Percentiles rank a stretch among this genome's conserved stretches.
These are phyloP conservation scores for Matsumyia berberina DNA, from an alignment of 2,888 invertebrate genomes.

Conservation along the genomic window DNA sequence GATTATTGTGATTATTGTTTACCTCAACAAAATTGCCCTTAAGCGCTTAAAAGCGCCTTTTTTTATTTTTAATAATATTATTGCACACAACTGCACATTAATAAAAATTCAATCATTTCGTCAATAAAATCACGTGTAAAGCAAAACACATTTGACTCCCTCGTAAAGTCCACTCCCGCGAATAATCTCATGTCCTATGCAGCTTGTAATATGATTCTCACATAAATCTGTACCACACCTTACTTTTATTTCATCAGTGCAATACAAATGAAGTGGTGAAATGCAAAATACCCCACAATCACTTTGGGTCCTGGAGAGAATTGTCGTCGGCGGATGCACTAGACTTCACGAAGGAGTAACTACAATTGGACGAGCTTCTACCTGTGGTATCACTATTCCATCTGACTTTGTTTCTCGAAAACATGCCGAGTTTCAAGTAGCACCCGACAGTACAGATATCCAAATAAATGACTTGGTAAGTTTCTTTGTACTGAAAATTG, in stretches of 20 bases:
- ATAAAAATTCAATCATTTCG: no score
- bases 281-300: conserved; percentile 68
- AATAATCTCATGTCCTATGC: not conserved
- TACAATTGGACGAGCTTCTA: conserved; percentile 79
- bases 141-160: not conserved
- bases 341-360: conserved; percentile 78
- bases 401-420: conserved; percentile 80
- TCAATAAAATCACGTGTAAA: not conserved
- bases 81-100: no score
- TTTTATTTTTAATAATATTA: no score
- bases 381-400: conserved; percentile 55
- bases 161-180: not conserved
- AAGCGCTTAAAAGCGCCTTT: no score
- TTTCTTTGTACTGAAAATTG: not conserved
- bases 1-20: no score
- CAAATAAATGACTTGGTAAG: conserved; percentile 79
- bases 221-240: not conserved
- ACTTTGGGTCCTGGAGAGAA: conserved; percentile 77
- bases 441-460: conserved; percentile 71
- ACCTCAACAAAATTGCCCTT: no score
- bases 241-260: not conserved
- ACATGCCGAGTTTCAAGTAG: conserved; percentile 80
- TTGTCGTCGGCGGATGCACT: conserved; percentile 72
- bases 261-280: not conserved
- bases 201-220: conserved; percentile 1